Base-by-base conservation (phyloP, 1,140 invertebrate species). In the Meloidogyne exigua region DNA sequence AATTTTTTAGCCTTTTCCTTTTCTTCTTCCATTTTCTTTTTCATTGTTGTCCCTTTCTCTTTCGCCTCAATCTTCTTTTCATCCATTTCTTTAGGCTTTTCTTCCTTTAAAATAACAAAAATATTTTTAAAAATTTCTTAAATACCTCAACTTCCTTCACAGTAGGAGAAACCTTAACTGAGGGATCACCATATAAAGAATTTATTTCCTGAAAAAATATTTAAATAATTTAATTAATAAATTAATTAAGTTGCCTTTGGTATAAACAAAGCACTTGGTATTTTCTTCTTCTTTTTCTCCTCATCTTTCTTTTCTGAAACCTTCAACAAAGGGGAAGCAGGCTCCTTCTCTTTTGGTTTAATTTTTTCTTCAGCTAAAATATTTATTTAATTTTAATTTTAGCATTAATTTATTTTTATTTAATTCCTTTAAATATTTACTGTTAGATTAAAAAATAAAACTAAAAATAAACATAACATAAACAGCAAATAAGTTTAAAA, bases 141-240 rank as follows among this genome's bases (percentile, higher is more conserved):
- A 13, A 36, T 4, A 65, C 21, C 21, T 49, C 49, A 5, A 15
- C 13, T 74, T 39, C 66, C 15, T 21, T 68, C 10, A 21, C 0
- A 0, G 39, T 68, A 9, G 39, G 66, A 9, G 25, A 62, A 44
- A 76, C 62, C 10, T 69, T 42, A 28, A 75, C 62, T 36, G 66
- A 69, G n/a, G 75, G 75, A 39, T 76, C 75, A 5, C 75, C 75
- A 65, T 76, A 76, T 10, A 76, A 49, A 3, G 75, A 76, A 64
- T 68, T 76, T 15, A 76, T 76, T 49, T 76, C 75, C 72, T 73
- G 2, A 73, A 73, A 15, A 73, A 25, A 7, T 23, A 64, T 23
- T 32, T 32, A 32, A n/a, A n/a, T n/a, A n/a, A n/a, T n/a, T n/a
- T 32, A 36, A 9, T 73, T 10, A 12, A 26, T 13, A 15, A 28